Evolutionary conservation across 2,113 vertebrate genomes (phyloP).

Genomic region (Phrynosoma blainvillii): DNA sequence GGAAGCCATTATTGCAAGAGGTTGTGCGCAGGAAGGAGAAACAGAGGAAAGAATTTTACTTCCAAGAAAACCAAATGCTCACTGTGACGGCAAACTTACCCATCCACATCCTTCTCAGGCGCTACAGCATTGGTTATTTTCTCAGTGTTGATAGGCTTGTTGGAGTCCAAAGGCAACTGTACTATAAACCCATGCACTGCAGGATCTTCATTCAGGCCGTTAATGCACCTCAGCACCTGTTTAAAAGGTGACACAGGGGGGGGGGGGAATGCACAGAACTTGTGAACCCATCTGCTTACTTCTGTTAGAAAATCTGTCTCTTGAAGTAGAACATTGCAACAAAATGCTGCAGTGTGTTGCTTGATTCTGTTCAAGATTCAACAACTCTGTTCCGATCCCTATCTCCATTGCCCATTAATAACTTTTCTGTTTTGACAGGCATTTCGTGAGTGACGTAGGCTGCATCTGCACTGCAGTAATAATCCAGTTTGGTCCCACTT

Average conservation of each 20-base stretch:
- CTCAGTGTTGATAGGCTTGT: constrained; percentile 89
- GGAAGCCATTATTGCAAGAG: too few species aligned
- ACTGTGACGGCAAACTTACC: constrained; percentile 74
- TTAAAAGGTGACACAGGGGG: constrained; percentile 20
- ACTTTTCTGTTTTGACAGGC: too few species aligned
- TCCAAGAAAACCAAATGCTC: constrained; percentile 34
- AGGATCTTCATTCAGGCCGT: constrained; percentile 88
- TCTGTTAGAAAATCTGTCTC: neutral
- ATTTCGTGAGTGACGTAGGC: too few species aligned
- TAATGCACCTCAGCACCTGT: constrained; percentile 88
- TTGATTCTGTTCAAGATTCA: neutral
- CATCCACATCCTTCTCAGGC: constrained; percentile 96
- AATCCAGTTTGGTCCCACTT: too few species aligned
- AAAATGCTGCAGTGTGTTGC: neutral
- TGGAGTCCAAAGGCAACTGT: constrained; percentile 92
- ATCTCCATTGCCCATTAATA: neutral
- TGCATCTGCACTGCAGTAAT: too few species aligned
- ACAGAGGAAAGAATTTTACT: neutral
- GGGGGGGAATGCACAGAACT: neutral
- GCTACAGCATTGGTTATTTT: constrained; percentile 89
- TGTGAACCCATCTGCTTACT: neutral
- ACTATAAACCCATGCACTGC: constrained; percentile 92
- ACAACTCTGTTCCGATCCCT: neutral
- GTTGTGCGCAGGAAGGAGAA: too few species aligned
- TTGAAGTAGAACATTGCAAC: neutral